These are phyloP conservation scores for Drosophila varians DNA, from an alignment of 1,140 invertebrate species.

Conservation along the genomic window DNA sequence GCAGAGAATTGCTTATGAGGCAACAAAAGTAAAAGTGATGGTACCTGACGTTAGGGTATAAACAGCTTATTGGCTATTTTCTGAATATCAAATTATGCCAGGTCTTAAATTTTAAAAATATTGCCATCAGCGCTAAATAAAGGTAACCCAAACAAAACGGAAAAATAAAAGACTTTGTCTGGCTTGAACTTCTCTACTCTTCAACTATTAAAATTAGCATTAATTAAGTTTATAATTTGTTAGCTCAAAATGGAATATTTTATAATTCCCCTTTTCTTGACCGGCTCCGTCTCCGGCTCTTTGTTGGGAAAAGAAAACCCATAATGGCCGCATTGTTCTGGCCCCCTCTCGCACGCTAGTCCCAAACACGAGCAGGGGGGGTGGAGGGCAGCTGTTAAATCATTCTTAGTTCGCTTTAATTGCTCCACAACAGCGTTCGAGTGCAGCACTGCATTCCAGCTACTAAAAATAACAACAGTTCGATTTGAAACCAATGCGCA, in stretches of 20 bases:
- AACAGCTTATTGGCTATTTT: neutral
- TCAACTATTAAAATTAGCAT: neutral
- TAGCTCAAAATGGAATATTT: neutral
- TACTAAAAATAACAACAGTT: conserved; percentile 31
- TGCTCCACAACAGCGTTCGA: conserved; percentile 25
- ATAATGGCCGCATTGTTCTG: conserved; percentile 24
- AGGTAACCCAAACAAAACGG: neutral
- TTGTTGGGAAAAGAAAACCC: neutral
- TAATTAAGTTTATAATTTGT: conserved; percentile 1
- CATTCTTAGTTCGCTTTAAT: conserved; percentile 64
- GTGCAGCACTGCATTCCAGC: conserved; percentile 33
- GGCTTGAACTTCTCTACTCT: no score
- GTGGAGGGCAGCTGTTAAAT: conserved; percentile 22
- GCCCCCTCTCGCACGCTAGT: neutral
- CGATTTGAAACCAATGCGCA: conserved; percentile 48
- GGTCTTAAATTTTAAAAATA: conserved; percentile 13
- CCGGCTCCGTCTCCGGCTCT: neutral
- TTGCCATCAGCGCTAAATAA: conserved; percentile 7
- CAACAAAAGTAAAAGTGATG: neutral
- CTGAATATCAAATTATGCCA: conserved; percentile 18
- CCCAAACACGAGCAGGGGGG: conserved; percentile 29
- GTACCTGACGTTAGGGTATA: neutral
- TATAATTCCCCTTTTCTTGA: neutral
- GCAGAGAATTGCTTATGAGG: neutral
- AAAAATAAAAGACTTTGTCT: neutral